These are phyloP conservation scores for Drosophila kurseongensis DNA, from an alignment of 1,140 invertebrate genomes.

Conservation along the genomic window DNA sequence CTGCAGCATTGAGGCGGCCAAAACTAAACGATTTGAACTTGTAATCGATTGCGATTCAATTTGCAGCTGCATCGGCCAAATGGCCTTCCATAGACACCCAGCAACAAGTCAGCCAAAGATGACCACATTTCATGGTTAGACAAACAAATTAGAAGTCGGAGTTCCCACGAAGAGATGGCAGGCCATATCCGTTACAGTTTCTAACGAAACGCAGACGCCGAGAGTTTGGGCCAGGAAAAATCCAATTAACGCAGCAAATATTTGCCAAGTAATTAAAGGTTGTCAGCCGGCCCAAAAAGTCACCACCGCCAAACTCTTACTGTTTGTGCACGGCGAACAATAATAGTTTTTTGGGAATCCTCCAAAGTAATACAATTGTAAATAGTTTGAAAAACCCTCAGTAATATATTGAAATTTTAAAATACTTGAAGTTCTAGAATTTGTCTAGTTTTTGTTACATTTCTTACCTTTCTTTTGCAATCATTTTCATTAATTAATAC, in stretches of 20 bases:
- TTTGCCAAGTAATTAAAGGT: conserved; percentile 77
- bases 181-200: conserved; percentile 55
- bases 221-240: conserved; percentile 35
- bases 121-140: conserved; percentile 56
- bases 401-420: no score
- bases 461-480: no score
- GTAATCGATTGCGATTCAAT: conserved; percentile 79
- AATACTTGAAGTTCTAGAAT: no score
- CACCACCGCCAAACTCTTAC: conserved; percentile 15
- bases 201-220: conserved; percentile 21
- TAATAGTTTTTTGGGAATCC: neutral
- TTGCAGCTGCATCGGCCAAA: conserved; percentile 59
- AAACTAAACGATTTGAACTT: conserved; percentile 81
- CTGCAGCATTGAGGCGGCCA: conserved; percentile 73
- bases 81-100: conserved; percentile 1
- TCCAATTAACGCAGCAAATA: conserved; percentile 79
- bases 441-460: no score
- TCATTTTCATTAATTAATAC: no score
- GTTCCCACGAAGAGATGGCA: conserved; percentile 40
- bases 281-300: conserved; percentile 36
- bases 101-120: conserved; percentile 9
- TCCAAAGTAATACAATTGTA: no score
- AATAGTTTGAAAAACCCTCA: no score
- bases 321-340: conserved; percentile 5
- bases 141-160: conserved; percentile 43